phyloP scores from a whole-genome alignment of 2,797 vertebrate species.

The Selene dorsalis region DNA sequence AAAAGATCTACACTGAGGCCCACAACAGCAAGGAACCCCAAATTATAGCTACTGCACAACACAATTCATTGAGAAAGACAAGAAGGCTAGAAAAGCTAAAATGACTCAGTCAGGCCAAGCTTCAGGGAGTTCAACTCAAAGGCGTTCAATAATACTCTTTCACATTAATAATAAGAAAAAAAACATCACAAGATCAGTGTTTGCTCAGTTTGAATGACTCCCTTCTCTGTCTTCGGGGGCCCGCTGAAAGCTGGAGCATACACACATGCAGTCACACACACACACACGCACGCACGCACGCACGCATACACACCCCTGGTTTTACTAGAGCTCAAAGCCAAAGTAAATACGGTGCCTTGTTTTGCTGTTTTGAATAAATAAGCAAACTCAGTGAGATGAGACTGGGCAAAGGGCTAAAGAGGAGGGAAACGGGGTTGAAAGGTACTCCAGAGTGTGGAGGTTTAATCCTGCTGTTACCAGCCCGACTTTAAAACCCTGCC shows the following conservation, averaged over 20 bases:
- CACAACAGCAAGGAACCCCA: constrained; percentile 68
- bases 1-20: constrained; percentile 57
- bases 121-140: constrained; percentile 32
- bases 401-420: constrained; percentile 33
- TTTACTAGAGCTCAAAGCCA: constrained; percentile 52
- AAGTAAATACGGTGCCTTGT: constrained; percentile 71
- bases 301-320: constrained; percentile 32
- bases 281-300: constrained; percentile 26
- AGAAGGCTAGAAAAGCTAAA: constrained; percentile 17
- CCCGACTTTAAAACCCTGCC: constrained; percentile 23
- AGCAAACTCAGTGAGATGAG: constrained; percentile 48
- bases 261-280: constrained; percentile 27
- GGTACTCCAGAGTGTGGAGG: constrained; percentile 28
- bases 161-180: constrained; percentile 15
- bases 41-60: constrained; percentile 62
- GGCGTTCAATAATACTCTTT: constrained; percentile 42
- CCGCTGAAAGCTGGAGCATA: constrained; percentile 29
- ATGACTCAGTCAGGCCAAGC: constrained; percentile 28
- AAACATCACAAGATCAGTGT: constrained; percentile 44
- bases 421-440: background rate
- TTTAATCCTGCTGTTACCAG: constrained; percentile 49
- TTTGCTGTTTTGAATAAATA: constrained; percentile 61
- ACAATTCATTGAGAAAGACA: constrained; percentile 57
- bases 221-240: constrained; percentile 53
- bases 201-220: constrained; percentile 72